phyloP scores from a whole-genome alignment of 2,888 invertebrate species.

The Incurvaria masculella region DNA sequence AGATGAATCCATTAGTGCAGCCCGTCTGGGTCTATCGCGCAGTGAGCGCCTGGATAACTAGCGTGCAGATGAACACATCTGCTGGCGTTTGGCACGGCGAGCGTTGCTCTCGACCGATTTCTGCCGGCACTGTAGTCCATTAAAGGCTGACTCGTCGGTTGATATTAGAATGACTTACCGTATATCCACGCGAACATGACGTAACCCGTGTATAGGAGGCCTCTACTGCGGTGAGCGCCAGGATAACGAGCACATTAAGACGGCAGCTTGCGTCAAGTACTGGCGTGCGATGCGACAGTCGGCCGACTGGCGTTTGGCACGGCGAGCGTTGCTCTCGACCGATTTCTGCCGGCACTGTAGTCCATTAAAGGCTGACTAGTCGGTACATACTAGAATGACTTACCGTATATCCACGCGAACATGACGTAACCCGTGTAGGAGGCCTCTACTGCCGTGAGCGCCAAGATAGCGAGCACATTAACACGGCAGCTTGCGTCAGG shows the following conservation, averaged over 20 bases:
- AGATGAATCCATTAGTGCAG: too few relatives aligned
- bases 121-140: too few relatives aligned
- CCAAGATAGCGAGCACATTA: slow-evolving; percentile 76
- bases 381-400: slow-evolving; percentile 17
- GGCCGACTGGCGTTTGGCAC: too few relatives aligned
- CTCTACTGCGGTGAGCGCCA: slow-evolving; percentile 74
- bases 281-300: slow-evolving; percentile 84
- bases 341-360: too few relatives aligned
- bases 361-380: too few relatives aligned
- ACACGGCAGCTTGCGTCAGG: slow-evolving; percentile 76
- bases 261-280: slow-evolving; percentile 78
- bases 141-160: too few relatives aligned
- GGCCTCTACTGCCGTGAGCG: slow-evolving; percentile 72
- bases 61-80: slow-evolving; percentile 73
- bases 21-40: slow-evolving; percentile 71
- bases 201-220: slow-evolving; percentile 73
- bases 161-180: slow-evolving; percentile 40
- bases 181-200: slow-evolving; percentile 81
- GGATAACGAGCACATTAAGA: slow-evolving; percentile 75
- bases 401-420: slow-evolving; percentile 79
- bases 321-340: slow-evolving; percentile 50
- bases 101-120: slow-evolving; percentile 45
- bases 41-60: slow-evolving; percentile 68
- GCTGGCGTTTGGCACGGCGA: too few relatives aligned
- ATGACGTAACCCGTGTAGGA: slow-evolving; percentile 74